A percentile compares a stretch with the other conserved stretches of the same genome.
phyloP scores from a whole-genome alignment of 2,888 invertebrate species.

The Enchytraeus crypticus region DNA sequence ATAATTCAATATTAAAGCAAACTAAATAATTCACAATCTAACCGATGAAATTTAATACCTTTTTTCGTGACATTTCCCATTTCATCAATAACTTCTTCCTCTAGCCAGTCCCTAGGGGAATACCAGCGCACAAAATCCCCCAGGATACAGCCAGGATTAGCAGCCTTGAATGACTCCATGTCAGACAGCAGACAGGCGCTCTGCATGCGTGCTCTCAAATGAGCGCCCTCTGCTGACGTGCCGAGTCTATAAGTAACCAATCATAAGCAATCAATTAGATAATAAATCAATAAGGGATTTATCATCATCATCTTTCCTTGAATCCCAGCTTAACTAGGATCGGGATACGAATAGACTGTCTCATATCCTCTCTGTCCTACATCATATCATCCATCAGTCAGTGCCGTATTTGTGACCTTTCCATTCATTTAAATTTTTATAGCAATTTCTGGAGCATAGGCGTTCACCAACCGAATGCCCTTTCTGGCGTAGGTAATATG shows the following conservation, averaged over 20 bases:
- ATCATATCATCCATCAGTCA: too few relatives aligned
- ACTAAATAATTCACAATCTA: neutral
- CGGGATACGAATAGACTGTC: too few relatives aligned
- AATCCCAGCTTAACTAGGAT: too few relatives aligned
- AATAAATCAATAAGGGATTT: too few relatives aligned
- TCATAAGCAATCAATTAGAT: too few relatives aligned
- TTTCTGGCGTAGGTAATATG: too few relatives aligned
- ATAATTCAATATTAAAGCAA: neutral
- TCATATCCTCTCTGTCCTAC: too few relatives aligned
- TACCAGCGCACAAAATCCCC: slow-evolving; percentile 98
- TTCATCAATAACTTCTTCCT: slow-evolving; percentile 47
- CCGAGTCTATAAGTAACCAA: slow-evolving; percentile 58
- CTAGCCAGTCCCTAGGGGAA: slow-evolving; percentile 89
- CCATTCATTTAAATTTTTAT: too few relatives aligned
- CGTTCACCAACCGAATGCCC: too few relatives aligned
- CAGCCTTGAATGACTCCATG: slow-evolving; percentile 97
- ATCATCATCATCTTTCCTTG: too few relatives aligned
- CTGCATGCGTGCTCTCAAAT: slow-evolving; percentile 84
- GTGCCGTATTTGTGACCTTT: too few relatives aligned
- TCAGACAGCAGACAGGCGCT: slow-evolving; percentile 87
- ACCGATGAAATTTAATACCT: neutral
- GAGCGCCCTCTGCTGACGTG: slow-evolving; percentile 71
- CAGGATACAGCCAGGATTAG: slow-evolving; percentile 80
- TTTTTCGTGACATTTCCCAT: slow-evolving; percentile 1
- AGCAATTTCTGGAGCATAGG: too few relatives aligned